Conservation (phyloP, 30 jellyfish, hydroid and myxozoan genomes). For the Turritopsis rubra region DNA sequence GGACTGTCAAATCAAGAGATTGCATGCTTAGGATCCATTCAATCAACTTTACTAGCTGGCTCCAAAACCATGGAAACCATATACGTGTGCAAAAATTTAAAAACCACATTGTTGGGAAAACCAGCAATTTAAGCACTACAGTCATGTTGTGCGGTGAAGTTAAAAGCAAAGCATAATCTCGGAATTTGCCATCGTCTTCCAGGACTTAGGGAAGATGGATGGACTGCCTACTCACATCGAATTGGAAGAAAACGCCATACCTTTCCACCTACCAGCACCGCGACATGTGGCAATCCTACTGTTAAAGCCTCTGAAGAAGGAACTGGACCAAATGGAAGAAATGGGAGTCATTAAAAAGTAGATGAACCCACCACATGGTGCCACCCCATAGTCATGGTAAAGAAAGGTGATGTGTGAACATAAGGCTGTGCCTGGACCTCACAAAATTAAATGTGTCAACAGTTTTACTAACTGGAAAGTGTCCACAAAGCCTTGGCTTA, state of each 20-base stretch:
- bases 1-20: too few species aligned
- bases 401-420: conserved; percentile 20
- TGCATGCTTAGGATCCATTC: too few species aligned
- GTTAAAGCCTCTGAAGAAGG: conserved; percentile 31
- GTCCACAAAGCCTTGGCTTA: conserved; percentile 35
- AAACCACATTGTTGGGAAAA: too few species aligned
- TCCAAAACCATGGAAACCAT: too few species aligned
- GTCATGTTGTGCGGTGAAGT: too few species aligned
- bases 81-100: too few species aligned
- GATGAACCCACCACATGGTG: conserved; percentile 53
- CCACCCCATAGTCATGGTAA: conserved; percentile 40
- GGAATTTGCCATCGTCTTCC: conserved; percentile 18
- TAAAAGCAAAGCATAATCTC: background rate
- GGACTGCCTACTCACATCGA: conserved; percentile 36
- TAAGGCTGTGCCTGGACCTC: conserved; percentile 34
- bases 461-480: conserved; percentile 15
- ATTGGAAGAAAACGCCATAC: conserved; percentile 12
- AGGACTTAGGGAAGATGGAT: conserved; percentile 28
- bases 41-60: too few species aligned
- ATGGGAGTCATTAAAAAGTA: conserved; percentile 44
- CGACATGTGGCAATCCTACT: conserved; percentile 27
- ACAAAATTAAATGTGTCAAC: conserved; percentile 21
- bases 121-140: too few species aligned
- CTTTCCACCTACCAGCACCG: conserved; percentile 38
- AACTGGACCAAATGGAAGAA: conserved; percentile 18